Base-by-base conservation (phyloP, 1,140 invertebrate species). In the Drosophila kepulauana region DNA sequence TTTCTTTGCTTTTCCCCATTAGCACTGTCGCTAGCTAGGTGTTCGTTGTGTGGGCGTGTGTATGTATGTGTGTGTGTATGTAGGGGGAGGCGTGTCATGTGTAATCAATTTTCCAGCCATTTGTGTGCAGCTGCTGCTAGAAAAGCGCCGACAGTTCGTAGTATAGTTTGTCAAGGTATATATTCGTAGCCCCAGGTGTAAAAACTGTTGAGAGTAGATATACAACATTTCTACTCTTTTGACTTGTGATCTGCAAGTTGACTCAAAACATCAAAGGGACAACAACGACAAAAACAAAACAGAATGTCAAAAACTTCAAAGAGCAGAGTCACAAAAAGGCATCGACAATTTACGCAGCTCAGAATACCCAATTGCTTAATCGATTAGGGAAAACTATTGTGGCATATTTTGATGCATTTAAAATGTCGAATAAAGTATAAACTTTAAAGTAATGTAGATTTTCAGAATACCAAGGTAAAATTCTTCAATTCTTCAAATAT, bases 101-200 rank as follows among this genome's bases (percentile, higher is more conserved):
- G 85, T 85, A 89, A 88, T 88, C 85, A 88, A 88, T 88, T 88
- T 62, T 72, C 71, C 64, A 78, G 65, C 64, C 54, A 80, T 74
- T 80, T 80, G 73, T 79, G 54, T 63, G 57, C 52, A 76, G 48
- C 76, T 63, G 49, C 56, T 69, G 57, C 11, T 10, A 8, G 7
- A 64, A 15, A 15, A 38, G 56, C 8, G 28, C 28, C 43, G 30
- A 63, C 67, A 70, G 33, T 52, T 25, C 13, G 35, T n/a, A 63
- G 35, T 20, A 63, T 52, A 67, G 35, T 56, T 64, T 69, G 57
- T 49, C 45, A 25, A 28, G 33, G 35, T 41, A 41, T 41, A 41
- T 41, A 41, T 7, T 25, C 38, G 30, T 11, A 15, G n/a, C 49
- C 30, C 10, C 41, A 65, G 61, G 61, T 65, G 69, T 49, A 35